Evolutionary conservation across 2,797 vertebrate genomes (phyloP).

Genomic region (Pangasius krempfi): DNA sequence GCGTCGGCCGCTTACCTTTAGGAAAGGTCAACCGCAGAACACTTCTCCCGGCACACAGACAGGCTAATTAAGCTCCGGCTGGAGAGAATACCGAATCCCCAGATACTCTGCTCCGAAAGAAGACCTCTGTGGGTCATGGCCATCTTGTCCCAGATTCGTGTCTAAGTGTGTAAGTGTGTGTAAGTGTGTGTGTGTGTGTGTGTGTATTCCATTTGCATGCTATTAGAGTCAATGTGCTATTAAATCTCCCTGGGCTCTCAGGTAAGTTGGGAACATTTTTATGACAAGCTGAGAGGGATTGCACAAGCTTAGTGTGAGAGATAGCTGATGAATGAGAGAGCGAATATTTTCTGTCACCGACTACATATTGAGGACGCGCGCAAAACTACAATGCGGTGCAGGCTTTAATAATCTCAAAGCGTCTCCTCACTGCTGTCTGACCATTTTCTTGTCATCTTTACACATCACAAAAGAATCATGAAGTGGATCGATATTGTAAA

Average conservation of each 20-base stretch:
- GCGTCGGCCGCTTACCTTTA: slow-evolving; percentile 68
- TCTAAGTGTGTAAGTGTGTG: slow-evolving; percentile 39
- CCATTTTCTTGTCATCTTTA: slow-evolving; percentile 24
- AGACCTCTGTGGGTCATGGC: slow-evolving; percentile 62
- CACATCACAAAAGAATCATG: not conserved
- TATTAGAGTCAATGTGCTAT: slow-evolving; percentile 52
- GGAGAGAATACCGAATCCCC: slow-evolving; percentile 64
- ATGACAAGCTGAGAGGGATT: slow-evolving; percentile 53
- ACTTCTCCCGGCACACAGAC: slow-evolving; percentile 66
- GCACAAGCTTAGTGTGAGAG: slow-evolving; percentile 25
- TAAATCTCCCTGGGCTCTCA: slow-evolving; percentile 50
- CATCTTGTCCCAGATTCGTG: slow-evolving; percentile 65
- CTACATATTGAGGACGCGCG: slow-evolving; percentile 34
- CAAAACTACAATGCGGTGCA: slow-evolving; percentile 19
- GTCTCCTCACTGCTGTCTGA: slow-evolving; percentile 7
- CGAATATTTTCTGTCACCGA: slow-evolving; percentile 54
- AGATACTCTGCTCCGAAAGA: slow-evolving; percentile 57
- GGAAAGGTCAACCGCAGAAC: slow-evolving; percentile 75
- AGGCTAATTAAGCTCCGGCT: slow-evolving; percentile 72
- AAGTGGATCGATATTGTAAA: not conserved
- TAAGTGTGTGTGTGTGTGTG: slow-evolving; percentile 43
- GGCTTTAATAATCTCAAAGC: slow-evolving; percentile 26
- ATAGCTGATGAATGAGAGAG: slow-evolving; percentile 53
- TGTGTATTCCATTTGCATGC: slow-evolving; percentile 60
- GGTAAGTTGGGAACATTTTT: slow-evolving; percentile 51